Evolutionary conservation across 2,113 vertebrate species (phyloP).

Genomic region (Chloropsis cyanopogon): DNA sequence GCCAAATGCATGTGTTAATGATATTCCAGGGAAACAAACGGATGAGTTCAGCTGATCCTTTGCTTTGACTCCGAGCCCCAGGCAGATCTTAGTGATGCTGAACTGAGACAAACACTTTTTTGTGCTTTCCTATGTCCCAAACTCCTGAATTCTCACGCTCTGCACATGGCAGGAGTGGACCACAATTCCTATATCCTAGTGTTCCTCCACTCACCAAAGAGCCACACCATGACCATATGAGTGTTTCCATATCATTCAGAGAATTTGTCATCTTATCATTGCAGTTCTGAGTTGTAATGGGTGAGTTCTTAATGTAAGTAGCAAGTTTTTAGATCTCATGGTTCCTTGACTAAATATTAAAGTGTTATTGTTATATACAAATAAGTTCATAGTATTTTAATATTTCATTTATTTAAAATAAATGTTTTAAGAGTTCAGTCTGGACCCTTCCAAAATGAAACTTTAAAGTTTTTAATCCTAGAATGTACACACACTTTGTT

Average conservation of each 20-base stretch:
- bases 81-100: rapidly evolving
- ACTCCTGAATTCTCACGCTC: neutral
- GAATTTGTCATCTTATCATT: neutral
- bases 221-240: neutral
- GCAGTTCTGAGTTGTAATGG: conserved; percentile 32
- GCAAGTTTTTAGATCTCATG: conserved; percentile 27
- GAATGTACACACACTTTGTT: rapidly evolving
- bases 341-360: conserved; percentile 48
- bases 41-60: neutral
- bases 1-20: neutral
- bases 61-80: neutral
- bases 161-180: neutral
- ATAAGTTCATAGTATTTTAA: conserved; percentile 47
- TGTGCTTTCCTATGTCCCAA: neutral
- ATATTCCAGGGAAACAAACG: rapidly evolving
- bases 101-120: neutral
- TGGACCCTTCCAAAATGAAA: neutral
- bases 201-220: neutral
- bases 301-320: conserved; percentile 37
- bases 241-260: neutral
- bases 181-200: neutral
- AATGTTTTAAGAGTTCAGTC: neutral
- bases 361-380: conserved; percentile 34
- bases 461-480: neutral
- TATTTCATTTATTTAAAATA: conserved; percentile 54